Percentiles rank a stretch among this genome's conserved stretches.
phyloP scores from a whole-genome alignment of 2,888 invertebrate species.

The Crepidodera aurea region DNA sequence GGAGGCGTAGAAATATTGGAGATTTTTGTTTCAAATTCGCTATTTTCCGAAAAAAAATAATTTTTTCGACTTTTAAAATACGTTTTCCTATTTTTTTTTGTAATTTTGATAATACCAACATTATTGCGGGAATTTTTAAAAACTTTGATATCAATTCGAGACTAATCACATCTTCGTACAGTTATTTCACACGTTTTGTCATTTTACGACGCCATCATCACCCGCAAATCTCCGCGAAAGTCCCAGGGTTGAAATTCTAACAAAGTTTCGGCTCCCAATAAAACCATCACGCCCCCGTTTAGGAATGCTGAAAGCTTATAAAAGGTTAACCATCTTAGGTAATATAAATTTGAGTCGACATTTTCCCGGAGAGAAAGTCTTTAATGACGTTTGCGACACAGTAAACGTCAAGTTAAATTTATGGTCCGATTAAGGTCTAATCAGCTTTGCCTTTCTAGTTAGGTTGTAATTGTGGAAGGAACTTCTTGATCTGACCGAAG shows the following conservation, averaged over 20 bases:
- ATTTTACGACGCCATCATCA: not conserved
- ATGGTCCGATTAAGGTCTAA: slow-evolving; percentile 20
- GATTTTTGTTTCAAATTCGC: no score
- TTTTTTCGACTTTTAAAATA: no score
- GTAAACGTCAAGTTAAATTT: slow-evolving; percentile 24
- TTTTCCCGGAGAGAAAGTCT: slow-evolving; percentile 23
- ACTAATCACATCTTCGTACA: no score
- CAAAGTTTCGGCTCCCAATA: slow-evolving; percentile 7
- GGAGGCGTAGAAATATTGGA: no score
- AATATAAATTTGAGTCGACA: slow-evolving; percentile 22
- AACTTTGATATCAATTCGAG: no score
- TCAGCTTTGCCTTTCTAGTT: slow-evolving; percentile 23
- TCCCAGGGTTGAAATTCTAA: slow-evolving; percentile 2
- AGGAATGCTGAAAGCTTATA: slow-evolving; percentile 21
- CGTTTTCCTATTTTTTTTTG: no score
- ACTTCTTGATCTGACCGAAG: slow-evolving; percentile 19
- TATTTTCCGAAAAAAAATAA: no score
- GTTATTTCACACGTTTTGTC: no score
- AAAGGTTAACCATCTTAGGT: slow-evolving; percentile 19
- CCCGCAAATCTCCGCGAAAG: not conserved
- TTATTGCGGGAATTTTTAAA: no score
- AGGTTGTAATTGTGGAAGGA: slow-evolving; percentile 18
- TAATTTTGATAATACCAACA: no score
- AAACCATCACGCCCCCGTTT: slow-evolving; percentile 15
- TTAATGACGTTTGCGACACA: slow-evolving; percentile 30